phyloP scores from a whole-genome alignment of 2,113 vertebrate genomes.

The Peromyscus polionotus region DNA sequence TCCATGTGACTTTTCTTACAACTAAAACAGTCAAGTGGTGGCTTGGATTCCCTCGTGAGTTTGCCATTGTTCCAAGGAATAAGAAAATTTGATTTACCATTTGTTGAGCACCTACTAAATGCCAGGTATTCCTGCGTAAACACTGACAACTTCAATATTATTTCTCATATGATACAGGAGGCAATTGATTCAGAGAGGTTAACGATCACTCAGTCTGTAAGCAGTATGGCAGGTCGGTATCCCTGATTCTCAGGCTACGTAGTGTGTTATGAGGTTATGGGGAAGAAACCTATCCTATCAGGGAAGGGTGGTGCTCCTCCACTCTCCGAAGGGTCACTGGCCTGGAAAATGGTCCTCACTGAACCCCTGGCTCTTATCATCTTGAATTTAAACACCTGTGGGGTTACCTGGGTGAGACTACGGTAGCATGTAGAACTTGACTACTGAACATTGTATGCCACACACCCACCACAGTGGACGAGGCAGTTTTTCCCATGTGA shows the following conservation, averaged over 20 bases:
- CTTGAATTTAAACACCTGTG: background rate
- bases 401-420: background rate
- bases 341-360: background rate
- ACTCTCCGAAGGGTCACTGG: background rate
- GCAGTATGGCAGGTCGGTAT: background rate
- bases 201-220: background rate
- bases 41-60: background rate
- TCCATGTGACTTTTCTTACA: background rate
- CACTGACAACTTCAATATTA: background rate
- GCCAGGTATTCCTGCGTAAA: background rate
- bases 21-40: background rate
- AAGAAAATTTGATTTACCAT: background rate
- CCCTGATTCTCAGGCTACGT: background rate
- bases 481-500: background rate
- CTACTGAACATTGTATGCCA: too few relatives aligned
- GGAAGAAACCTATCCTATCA: background rate
- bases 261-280: background rate
- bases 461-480: background rate
- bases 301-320: background rate
- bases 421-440: background rate
- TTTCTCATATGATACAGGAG: background rate
- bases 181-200: background rate
- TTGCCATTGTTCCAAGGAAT: background rate
- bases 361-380: background rate
- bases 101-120: background rate